Evolutionary conservation across 2,888 invertebrate genomes (phyloP), one percentile per base, ranked within the genome.

Genomic region (Drosophila rellima): DNA sequence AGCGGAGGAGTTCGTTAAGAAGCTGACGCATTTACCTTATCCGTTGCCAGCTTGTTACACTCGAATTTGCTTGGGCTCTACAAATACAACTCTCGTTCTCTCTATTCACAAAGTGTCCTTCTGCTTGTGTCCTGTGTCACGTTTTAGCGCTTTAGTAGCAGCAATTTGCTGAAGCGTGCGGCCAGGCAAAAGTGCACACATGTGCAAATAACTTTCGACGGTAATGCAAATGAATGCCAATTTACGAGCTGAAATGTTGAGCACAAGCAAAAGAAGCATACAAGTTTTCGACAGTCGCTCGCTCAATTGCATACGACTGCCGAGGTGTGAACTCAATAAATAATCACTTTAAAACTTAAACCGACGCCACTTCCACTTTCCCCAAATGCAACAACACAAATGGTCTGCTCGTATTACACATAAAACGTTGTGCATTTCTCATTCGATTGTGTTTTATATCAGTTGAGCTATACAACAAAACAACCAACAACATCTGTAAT

Each of bases 211-310:
- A 79, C 80, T 87, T 74, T 79, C 54, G 74, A 82, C 73, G 79
- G 85, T 86, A 88, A 88, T 76, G 87, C 87, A 86, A 86, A 86
- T 88, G 83, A 88, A 88, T 88, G 87, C 79, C 84, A 87, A 88
- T 87, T 87, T 86, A 74, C 78, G 70, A 73, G 62, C 68, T 67
- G 57, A 70, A 70, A 70, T 65, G 39, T 20, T 33, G 35, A 33
- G 15, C 44, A 45, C 17, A 50, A 64, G 23, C 26, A 26, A 26
- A 26, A 26, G 7, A 7, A 26, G 7, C 7, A 7, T 5, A 37
- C 15, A 64, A 69, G 54, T 61, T 67, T 59, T 44, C 29, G 63
- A 31, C 62, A 55, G 50, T 60, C 59, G 33, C 17, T 13, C 54
- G 39, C 54, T 62, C 72, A 74, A 82, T 74, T 69, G 74, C 78